These are phyloP conservation scores for Ridgeia piscesae DNA, from an alignment of 1,140 invertebrate genomes.

Conservation along the genomic window DNA sequence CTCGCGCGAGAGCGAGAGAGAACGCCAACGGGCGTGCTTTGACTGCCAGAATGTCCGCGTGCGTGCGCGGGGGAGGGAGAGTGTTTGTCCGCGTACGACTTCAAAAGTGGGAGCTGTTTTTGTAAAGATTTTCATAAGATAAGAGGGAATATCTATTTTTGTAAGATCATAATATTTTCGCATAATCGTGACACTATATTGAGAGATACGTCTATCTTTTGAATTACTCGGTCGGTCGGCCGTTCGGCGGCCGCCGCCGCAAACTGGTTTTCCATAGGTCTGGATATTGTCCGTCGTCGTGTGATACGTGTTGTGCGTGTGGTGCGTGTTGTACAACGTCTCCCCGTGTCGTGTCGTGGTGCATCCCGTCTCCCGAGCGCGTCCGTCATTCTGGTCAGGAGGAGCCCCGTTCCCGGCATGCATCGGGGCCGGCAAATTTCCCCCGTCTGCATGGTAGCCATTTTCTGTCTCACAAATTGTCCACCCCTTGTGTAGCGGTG, in stretches of 20 bases:
- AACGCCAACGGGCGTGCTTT: not conserved
- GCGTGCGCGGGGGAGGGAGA: not conserved
- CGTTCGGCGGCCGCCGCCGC: too few relatives aligned
- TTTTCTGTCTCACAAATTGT: not conserved
- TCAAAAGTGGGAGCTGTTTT: conserved; percentile 5
- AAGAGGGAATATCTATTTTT: not conserved
- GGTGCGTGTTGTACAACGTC: not conserved
- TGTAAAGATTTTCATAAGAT: not conserved
- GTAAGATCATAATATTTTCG: conserved; percentile 6
- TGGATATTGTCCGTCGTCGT: not conserved
- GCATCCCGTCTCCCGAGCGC: not conserved
- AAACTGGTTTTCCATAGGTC: not conserved
- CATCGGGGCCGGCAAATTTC: not conserved
- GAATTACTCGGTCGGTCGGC: not conserved
- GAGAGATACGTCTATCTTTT: conserved; percentile 5
- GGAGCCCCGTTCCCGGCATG: not conserved
- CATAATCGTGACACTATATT: conserved; percentile 1
- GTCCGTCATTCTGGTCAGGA: not conserved
- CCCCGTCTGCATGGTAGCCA: not conserved
- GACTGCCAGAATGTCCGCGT: not conserved
- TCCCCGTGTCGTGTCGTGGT: not conserved
- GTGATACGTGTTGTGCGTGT: not conserved
- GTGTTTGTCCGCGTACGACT: not conserved
- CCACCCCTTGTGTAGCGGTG: too few relatives aligned
- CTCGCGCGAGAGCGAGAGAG: not conserved